Evolutionary conservation across 2,888 invertebrate genomes (phyloP).

Genomic region (Drosophila gaucha): DNA sequence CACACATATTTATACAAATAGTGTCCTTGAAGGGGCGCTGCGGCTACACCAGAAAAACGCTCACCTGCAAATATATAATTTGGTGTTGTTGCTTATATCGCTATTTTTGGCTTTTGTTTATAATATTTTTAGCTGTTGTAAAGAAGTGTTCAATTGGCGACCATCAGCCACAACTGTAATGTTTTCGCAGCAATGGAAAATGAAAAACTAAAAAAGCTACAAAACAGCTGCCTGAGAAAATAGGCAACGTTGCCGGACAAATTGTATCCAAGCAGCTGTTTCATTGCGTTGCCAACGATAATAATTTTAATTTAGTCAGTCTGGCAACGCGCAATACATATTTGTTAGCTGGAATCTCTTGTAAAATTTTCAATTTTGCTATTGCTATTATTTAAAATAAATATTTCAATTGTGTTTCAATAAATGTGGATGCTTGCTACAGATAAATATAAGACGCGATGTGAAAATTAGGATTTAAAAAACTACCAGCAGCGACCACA

Average conservation of each 20-base stretch:
- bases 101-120: slow-evolving; percentile 79
- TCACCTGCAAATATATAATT: slow-evolving; percentile 67
- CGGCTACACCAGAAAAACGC: slow-evolving; percentile 38
- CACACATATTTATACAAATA: slow-evolving; percentile 14
- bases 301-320: slow-evolving; percentile 13
- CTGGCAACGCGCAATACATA: slow-evolving; percentile 24
- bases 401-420: slow-evolving; percentile 1
- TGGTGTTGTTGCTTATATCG: slow-evolving; percentile 43
- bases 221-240: slow-evolving; percentile 60
- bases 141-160: slow-evolving; percentile 15
- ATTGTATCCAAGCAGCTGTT: slow-evolving; percentile 44
- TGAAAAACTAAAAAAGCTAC: slow-evolving; percentile 65
- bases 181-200: slow-evolving; percentile 62
- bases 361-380: slow-evolving; percentile 21
- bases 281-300: slow-evolving; percentile 52
- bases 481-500: slow-evolving; percentile 36
- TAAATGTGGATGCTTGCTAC: not conserved
- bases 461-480: slow-evolving; percentile 15
- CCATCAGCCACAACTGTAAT: slow-evolving; percentile 16
- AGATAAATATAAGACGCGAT: slow-evolving; percentile 8
- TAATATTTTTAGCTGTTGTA: slow-evolving; percentile 38
- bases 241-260: slow-evolving; percentile 32
- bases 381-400: not conserved
- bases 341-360: slow-evolving; percentile 28
- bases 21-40: slow-evolving; percentile 63